These are phyloP conservation scores for Darwinula stevensoni DNA, from an alignment of 2,888 invertebrate genomes.

Conservation along the genomic window DNA sequence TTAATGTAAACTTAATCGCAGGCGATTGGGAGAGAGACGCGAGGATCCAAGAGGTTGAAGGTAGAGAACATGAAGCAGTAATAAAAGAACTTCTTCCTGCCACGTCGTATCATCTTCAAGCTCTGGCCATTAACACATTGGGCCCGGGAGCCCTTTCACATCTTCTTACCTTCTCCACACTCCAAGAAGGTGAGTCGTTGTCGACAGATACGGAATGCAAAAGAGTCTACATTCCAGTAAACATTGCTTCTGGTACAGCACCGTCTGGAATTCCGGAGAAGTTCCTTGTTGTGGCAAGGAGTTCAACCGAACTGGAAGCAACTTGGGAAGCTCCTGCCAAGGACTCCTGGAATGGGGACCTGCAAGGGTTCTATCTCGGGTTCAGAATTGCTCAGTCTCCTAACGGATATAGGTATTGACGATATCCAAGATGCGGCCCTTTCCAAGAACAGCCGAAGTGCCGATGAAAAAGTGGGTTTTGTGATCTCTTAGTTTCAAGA, in stretches of 20 bases:
- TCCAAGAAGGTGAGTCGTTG: not conserved
- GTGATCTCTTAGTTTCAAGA: not conserved
- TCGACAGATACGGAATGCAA: not conserved
- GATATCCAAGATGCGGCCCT: too few species aligned
- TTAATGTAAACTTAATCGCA: too few species aligned
- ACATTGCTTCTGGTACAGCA: too few species aligned
- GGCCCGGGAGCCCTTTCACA: not conserved
- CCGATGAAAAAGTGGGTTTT: not conserved
- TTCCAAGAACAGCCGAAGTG: too few species aligned
- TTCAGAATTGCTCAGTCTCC: conserved; percentile 38
- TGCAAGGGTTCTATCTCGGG: conserved; percentile 39
- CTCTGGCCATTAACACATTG: not conserved
- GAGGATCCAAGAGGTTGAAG: too few species aligned
- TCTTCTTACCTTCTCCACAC: not conserved
- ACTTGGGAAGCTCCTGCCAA: conserved; percentile 61
- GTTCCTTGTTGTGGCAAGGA: not conserved
- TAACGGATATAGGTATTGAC: conserved; percentile 35
- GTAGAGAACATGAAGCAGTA: too few species aligned
- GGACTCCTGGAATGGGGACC: conserved; percentile 74
- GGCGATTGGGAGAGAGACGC: too few species aligned
- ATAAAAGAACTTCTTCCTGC: not conserved
- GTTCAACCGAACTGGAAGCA: not conserved
- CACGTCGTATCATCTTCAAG: not conserved
- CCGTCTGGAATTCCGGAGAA: not conserved
- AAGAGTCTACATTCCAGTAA: too few species aligned